Evolutionary conservation across 2,888 invertebrate species (phyloP).

Genomic region (Cheilosia vulpina): DNA sequence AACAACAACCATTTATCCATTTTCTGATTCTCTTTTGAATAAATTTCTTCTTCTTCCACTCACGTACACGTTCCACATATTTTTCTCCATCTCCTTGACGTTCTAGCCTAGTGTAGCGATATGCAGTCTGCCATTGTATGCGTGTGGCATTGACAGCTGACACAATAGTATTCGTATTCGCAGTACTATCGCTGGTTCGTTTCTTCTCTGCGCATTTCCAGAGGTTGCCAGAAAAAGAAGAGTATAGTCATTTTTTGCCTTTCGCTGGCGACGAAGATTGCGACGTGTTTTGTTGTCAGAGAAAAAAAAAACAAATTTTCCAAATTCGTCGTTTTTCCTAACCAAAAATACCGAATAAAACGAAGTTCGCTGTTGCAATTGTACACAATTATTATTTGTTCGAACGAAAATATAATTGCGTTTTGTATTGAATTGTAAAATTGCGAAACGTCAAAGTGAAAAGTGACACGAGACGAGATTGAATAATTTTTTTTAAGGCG

Average conservation of each 20-base stretch:
- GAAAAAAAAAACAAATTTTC: constrained; percentile 41
- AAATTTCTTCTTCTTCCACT: constrained; percentile 1
- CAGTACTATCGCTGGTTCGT: constrained; percentile 56
- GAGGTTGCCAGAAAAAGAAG: constrained; percentile 63
- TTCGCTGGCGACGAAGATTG: constrained; percentile 66
- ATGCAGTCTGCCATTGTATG: constrained; percentile 21
- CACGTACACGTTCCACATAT: constrained; percentile 36
- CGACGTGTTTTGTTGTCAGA: constrained; percentile 75
- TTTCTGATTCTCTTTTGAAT: constrained; percentile 4
- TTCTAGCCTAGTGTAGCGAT: constrained; percentile 2
- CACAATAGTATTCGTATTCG: constrained; percentile 17
- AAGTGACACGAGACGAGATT: constrained; percentile 61
- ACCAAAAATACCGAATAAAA: constrained; percentile 16
- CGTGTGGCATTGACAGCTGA: constrained; percentile 67
- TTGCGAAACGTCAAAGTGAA: constrained; percentile 36
- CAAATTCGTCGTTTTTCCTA: constrained; percentile 39
- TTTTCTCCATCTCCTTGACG: constrained; percentile 29
- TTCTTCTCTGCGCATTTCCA: constrained; percentile 59
- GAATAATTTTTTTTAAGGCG: constrained; percentile 62
- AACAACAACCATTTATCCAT: neutral
- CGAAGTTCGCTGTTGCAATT: constrained; percentile 16
- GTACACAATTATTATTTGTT: constrained; percentile 30
- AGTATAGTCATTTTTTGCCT: constrained; percentile 69
- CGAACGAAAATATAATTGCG: constrained; percentile 4
- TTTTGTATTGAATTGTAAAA: constrained; percentile 27